Base-by-base conservation (phyloP, 2,797 vertebrate genomes). In the Loriculus beryllinus region DNA sequence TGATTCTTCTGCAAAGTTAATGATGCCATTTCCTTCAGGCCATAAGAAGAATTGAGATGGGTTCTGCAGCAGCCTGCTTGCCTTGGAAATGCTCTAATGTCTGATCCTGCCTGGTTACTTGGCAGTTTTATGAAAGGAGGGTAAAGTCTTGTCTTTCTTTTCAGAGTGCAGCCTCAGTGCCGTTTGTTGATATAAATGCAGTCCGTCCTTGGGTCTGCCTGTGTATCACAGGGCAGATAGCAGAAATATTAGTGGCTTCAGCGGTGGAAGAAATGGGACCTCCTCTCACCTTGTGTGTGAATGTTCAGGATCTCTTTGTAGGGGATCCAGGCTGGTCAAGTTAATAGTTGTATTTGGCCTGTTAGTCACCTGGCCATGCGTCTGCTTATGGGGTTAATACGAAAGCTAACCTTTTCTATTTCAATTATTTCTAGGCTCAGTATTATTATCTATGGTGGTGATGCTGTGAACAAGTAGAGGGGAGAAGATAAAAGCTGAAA, bases 141-240 rank as follows among this genome's bases (percentile, higher is more conserved):
- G 18, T n/a, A 3, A 56, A 75, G n/a, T 65, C 40, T 69, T 33
- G 14, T 14, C 31, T 93, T 12, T 35, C 71, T 83, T 68, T 45
- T 4, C 26, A 5, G 31, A 18, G 48, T 31, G 65, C 52, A 59
- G 1, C 9, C 25, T 59, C 45, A 54, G 59, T 68, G 31, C 23
- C 4, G 39, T 35, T 43, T 42, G 51, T 4, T 37, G 5, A 3
- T 3, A 33, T 62, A 31, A 42, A 17, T 5, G 11, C 12, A 10
- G 26, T 4, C 26, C 54, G 62, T 68, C 69, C 57, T 29, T 52
- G 80, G 69, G 26, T 3, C 62, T 68, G 56, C 31, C 17, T 31
- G 2, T 0, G 0, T 21, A 2, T 26, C 8, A 2, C 22, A 26
- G 71, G 33, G 3, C 5, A 23, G 28, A 9, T 5, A 45, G 23